These are phyloP conservation scores for Penaeus vannamei DNA, from an alignment of 1,140 invertebrate genomes.

Conservation along the genomic window DNA sequence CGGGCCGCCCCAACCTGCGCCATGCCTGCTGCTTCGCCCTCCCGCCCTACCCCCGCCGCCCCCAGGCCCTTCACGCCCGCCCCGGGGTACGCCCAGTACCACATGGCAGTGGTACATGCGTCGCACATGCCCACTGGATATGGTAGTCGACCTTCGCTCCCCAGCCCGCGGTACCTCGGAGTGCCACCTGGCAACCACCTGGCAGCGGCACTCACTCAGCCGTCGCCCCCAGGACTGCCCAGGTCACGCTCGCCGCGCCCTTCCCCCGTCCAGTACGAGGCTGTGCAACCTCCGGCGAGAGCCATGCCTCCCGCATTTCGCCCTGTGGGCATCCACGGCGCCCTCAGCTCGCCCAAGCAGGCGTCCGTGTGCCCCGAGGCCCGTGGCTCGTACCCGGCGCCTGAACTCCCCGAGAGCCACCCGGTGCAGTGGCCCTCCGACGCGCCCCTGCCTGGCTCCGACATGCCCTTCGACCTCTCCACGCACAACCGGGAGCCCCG, in stretches of 20 bases:
- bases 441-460: conserved; percentile 52
- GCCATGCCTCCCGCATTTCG: conserved; percentile 47
- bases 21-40: conserved; percentile 66
- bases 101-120: conserved; percentile 37
- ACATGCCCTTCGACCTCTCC: conserved; percentile 67
- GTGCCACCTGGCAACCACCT: conserved; percentile 54
- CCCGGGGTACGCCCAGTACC: conserved; percentile 49
- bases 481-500: conserved; percentile 65
- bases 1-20: conserved; percentile 57
- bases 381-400: conserved; percentile 40
- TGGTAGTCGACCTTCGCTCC: conserved; percentile 31
- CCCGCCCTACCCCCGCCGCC: conserved; percentile 58
- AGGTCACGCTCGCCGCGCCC: conserved; percentile 55
- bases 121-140: conserved; percentile 20
- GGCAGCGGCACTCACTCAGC: conserved; percentile 62
- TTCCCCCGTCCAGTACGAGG: conserved; percentile 45
- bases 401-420: conserved; percentile 54
- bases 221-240: conserved; percentile 50
- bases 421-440: conserved; percentile 50
- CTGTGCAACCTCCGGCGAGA: conserved; percentile 42
- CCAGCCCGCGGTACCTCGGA: conserved; percentile 52
- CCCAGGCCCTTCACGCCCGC: conserved; percentile 61
- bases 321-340: conserved; percentile 46
- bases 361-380: conserved; percentile 67
- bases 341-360: conserved; percentile 64